These are phyloP conservation scores for Epinotia brunnichana DNA, from an alignment of 2,888 invertebrate genomes.

Conservation along the genomic window DNA sequence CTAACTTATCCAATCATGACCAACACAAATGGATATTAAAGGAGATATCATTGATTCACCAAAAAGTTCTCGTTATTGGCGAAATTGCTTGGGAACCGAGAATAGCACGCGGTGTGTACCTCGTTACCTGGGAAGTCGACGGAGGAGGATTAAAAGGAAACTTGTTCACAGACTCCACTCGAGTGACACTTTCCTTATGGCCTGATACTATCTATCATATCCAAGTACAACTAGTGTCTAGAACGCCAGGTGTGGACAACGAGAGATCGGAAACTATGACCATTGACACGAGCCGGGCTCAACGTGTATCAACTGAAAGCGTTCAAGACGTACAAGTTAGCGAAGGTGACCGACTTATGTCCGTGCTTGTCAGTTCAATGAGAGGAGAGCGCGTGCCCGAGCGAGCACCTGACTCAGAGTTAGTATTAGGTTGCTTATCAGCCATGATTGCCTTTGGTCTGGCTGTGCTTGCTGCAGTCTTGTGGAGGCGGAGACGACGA, in stretches of 20 bases:
- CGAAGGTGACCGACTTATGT: constrained; percentile 84
- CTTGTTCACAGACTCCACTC: constrained; percentile 90
- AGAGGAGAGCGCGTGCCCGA: constrained; percentile 83
- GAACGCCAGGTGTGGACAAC: constrained; percentile 85
- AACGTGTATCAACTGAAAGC: constrained; percentile 86
- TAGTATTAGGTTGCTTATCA: constrained; percentile 84
- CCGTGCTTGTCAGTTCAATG: constrained; percentile 86
- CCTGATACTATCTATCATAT: constrained; percentile 92
- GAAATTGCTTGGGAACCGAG: constrained; percentile 89
- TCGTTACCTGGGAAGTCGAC: constrained; percentile 93
- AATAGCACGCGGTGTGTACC: constrained; percentile 86
- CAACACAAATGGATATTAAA: constrained; percentile 85
- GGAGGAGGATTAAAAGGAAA: constrained; percentile 92
- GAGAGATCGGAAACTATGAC: constrained; percentile 87
- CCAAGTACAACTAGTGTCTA: constrained; percentile 87
- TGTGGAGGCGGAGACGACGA: constrained; percentile 84
- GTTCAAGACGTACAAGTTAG: constrained; percentile 85
- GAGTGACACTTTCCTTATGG: constrained; percentile 91
- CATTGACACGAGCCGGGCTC: constrained; percentile 85
- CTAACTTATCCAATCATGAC: constrained; percentile 78
- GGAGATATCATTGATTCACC: constrained; percentile 88
- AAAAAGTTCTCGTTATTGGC: constrained; percentile 88
- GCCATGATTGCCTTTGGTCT: constrained; percentile 80
- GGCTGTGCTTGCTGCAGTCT: constrained; percentile 79
- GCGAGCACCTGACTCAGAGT: constrained; percentile 82